Percentiles rank a stretch among this genome's conserved stretches.
These are phyloP conservation scores for Pararge aegeria DNA, from an alignment of 1,140 invertebrate genomes.

Conservation along the genomic window DNA sequence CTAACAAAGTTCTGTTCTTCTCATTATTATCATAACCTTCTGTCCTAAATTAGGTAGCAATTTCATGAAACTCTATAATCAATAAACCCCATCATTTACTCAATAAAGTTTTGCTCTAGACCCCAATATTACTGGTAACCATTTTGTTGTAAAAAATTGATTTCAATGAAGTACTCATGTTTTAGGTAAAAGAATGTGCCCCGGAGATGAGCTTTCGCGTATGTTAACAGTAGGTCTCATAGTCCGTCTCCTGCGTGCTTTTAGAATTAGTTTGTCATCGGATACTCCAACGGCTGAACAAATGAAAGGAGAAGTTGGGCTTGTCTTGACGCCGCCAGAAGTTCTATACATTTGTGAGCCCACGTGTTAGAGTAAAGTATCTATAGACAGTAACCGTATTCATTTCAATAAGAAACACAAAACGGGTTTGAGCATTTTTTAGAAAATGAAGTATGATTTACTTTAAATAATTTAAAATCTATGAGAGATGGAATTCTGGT, in stretches of 20 bases:
- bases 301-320: constrained; percentile 84
- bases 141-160: not conserved
- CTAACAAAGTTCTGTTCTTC: no score
- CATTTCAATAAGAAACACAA: not conserved
- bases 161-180: not conserved
- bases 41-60: no score
- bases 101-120: no score
- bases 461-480: no score
- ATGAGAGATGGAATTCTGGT: no score
- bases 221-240: constrained; percentile 87
- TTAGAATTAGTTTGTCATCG: constrained; percentile 65
- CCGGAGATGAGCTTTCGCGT: constrained; percentile 90
- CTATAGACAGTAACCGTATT: no score
- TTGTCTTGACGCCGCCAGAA: constrained; percentile 85
- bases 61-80: no score
- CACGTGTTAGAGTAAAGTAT: no score
- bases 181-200: constrained; percentile 91
- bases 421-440: not conserved
- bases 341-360: constrained; percentile 53
- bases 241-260: constrained; percentile 84
- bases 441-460: no score
- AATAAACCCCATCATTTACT: no score
- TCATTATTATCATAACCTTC: no score
- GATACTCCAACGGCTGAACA: constrained; percentile 48
- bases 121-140: no score